These are phyloP conservation scores for Eclectus roratus DNA, from an alignment of 2,113 vertebrate genomes.

Conservation along the genomic window DNA sequence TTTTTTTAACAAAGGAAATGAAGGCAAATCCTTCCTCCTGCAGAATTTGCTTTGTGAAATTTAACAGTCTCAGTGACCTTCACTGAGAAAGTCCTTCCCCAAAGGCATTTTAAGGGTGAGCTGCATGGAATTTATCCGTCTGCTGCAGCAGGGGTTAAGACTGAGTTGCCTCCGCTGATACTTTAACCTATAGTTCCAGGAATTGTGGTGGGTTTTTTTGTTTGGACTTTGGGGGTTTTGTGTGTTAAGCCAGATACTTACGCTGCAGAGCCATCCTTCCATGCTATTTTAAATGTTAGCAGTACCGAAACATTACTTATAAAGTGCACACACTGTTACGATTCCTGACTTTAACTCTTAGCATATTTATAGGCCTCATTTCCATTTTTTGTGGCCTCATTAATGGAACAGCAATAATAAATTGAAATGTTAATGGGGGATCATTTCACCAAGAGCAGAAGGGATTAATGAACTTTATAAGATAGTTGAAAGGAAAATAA, in stretches of 20 bases:
- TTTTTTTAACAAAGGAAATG: background rate
- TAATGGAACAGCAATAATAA: slow-evolving; percentile 66
- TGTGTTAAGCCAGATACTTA: background rate
- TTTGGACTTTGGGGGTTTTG: background rate
- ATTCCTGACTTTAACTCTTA: slow-evolving; percentile 52
- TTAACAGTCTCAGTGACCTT: background rate
- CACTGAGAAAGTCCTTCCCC: background rate
- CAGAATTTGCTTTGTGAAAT: background rate
- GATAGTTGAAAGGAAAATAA: slow-evolving; percentile 53
- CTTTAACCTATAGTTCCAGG: background rate
- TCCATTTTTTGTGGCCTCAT: slow-evolving; percentile 67
- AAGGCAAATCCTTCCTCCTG: background rate
- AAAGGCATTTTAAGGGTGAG: background rate
- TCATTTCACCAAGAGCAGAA: slow-evolving; percentile 62
- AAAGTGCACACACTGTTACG: background rate
- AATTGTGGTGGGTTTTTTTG: background rate
- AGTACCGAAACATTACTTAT: background rate
- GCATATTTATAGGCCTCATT: slow-evolving; percentile 69
- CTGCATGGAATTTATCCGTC: background rate
- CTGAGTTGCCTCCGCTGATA: background rate
- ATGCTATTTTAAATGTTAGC: background rate
- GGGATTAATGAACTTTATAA: slow-evolving; percentile 51
- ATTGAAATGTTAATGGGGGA: slow-evolving; percentile 60
- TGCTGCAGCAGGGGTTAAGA: background rate
- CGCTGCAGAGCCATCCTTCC: slow-evolving; percentile 7